Conservation (phyloP, 2,113 vertebrate genomes). For the Chroicocephalus ridibundus region DNA sequence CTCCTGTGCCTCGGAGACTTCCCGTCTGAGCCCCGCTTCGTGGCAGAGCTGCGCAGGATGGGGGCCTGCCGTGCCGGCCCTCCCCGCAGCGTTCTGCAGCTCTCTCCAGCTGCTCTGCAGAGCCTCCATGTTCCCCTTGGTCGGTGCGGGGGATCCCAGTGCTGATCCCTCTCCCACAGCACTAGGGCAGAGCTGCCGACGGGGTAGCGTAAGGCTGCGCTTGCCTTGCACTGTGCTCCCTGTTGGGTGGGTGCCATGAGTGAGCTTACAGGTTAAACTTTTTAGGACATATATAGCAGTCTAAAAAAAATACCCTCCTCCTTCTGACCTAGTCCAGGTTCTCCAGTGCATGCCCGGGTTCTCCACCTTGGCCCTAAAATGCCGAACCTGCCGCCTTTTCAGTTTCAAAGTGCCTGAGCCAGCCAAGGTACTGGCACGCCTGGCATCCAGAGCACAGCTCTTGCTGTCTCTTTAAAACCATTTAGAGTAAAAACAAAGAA, state of each 20-base stretch:
- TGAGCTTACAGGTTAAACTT: neutral
- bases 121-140: neutral
- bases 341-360: neutral
- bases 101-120: neutral
- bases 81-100: neutral
- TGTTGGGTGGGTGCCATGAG: rapidly evolving
- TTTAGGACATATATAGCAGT: neutral
- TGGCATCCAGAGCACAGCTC: neutral
- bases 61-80: neutral
- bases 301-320: neutral
- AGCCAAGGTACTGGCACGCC: neutral
- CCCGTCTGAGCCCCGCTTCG: rapidly evolving
- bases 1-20: neutral
- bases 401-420: neutral
- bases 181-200: neutral
- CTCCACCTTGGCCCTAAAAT: neutral
- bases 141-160: neutral
- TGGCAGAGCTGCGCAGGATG: neutral
- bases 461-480: slow-evolving; percentile 70
- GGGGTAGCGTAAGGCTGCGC: rapidly evolving
- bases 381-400: neutral
- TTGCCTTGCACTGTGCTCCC: neutral
- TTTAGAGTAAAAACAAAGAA: slow-evolving; percentile 72
- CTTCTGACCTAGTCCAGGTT: neutral
- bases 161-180: neutral